Evolutionary conservation across 2,888 invertebrate species (phyloP), one percentile per base, ranked within the genome.

Genomic region (Herminia tarsipennalis): DNA sequence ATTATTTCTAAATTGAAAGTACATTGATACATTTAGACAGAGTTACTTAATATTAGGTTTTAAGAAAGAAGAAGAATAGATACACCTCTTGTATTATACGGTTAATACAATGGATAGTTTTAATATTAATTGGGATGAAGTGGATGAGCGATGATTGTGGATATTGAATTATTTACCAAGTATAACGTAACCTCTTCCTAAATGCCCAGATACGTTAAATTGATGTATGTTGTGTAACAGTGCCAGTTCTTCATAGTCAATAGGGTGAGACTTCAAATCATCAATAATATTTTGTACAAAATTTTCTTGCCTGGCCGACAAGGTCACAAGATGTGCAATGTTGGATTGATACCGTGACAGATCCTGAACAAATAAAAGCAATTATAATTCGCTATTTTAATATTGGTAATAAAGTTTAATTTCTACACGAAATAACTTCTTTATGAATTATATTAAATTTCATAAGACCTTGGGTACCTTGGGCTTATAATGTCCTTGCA

Each of bases 1-100:
- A n/a, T n/a, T n/a, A n/a, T 95, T 95, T 50, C 94, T 94, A 85
- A 94, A 95, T 45, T 95, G 92, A 76, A 93, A 94, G 93, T 94
- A 95, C 8, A 95, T 79, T 2, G 94, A 94, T 1, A 92, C 73
- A 20, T 70, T 64, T 0, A 53, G 76, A 10, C 75, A 73, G 37
- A 85, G 81, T 13, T 70, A 81, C 49, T 84, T n/a, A n/a, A n/a
- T n/a, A n/a, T n/a, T n/a, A n/a, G n/a, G n/a, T n/a, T n/a, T n/a
- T n/a, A n/a, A n/a, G n/a, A n/a, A n/a, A n/a, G n/a, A n/a, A n/a
- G n/a, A n/a, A n/a, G n/a, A n/a, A n/a, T n/a, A n/a, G n/a, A n/a
- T n/a, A n/a, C n/a, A n/a, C n/a, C n/a, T n/a, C n/a, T n/a, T n/a
- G n/a, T n/a, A n/a, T n/a, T n/a, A n/a, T n/a, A n/a, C n/a, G n/a